Evolutionary conservation across 2,797 vertebrate genomes (phyloP), one percentile per base, ranked within the genome.

Genomic region (Chromis chromis): DNA sequence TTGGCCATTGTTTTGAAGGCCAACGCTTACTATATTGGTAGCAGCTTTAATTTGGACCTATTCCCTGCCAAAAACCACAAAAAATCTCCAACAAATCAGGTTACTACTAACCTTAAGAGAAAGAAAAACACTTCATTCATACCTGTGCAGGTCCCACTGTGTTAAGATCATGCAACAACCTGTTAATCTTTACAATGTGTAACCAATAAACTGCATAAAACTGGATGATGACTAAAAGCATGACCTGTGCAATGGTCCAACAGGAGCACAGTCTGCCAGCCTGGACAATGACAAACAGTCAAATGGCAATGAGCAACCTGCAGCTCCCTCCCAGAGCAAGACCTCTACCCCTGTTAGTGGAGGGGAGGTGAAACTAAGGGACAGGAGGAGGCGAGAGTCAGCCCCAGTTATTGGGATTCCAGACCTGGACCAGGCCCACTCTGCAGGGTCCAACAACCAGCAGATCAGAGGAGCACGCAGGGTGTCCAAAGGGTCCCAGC

Each of bases 401-500:
- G 93, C 93, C 1, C 92, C 92, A 0, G 60, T 89, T n/a, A 90
- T 94, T 7, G 92, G 89, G 10, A 19, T 83, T 1, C 79, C 76
- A 1, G 91, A 93, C 10, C 40, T 78, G 27, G 90, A 94, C 57
- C 89, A 83, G 44, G 66, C 72, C 40, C 91, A 81, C 49, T 40
- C 73, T 1, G 60, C 28, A 3, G 85, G 74, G 17, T 71, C 81
- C 27, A 85, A 88, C 55, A 84, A 22, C 62, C 91, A 91, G 67
- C 89, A 87, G 62, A 49, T 84, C 16, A 88, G 86, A 70, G 92
- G 91, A 13, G 70, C 89, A 1, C 92, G 93, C 48, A 77, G 92
- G 72, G 86, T 93, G 40, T 95, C 94, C n/a, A 89, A 86, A 67
- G 94, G 91, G 1, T 94, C 94, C 46, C 94, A 94, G 68, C 82